Evolutionary conservation across 2,888 invertebrate genomes (phyloP).

Genomic region (Epinotia demarniana): DNA sequence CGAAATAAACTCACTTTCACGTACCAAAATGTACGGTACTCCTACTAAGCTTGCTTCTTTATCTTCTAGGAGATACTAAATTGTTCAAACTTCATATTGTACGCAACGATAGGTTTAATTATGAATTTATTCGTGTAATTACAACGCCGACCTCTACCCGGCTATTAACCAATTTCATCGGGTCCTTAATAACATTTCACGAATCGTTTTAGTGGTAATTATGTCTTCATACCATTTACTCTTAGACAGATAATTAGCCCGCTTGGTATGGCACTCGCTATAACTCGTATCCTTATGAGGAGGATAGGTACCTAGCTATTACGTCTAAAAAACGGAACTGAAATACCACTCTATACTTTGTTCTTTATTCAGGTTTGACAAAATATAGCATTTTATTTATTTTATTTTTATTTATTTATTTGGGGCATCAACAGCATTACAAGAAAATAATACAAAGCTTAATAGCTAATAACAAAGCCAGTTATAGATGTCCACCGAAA

Average conservation of each 20-base stretch:
- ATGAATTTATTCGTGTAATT: slow-evolving; percentile 27
- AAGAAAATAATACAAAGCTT: too few species aligned
- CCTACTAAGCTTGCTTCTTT: too few species aligned
- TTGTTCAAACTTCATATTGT: slow-evolving; percentile 6
- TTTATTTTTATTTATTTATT: too few species aligned
- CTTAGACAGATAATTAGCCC: not conserved
- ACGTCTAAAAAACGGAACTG: not conserved
- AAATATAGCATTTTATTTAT: too few species aligned
- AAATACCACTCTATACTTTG: not conserved
- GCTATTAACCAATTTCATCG: slow-evolving; percentile 18
- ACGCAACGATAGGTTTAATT: slow-evolving; percentile 30
- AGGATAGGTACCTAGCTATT: not conserved
- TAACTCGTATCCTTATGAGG: not conserved
- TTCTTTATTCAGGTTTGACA: not conserved
- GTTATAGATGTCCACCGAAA: too few species aligned
- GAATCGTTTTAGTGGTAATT: slow-evolving; percentile 12
- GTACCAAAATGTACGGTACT: too few species aligned
- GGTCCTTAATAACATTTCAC: slow-evolving; percentile 21
- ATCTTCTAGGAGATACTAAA: not conserved
- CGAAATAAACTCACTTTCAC: too few species aligned
- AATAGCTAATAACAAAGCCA: too few species aligned
- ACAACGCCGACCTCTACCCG: slow-evolving; percentile 17
- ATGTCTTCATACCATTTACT: slow-evolving; percentile 1
- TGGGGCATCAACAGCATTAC: too few species aligned
- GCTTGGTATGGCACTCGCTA: not conserved